These are phyloP conservation scores for Piprites chloris DNA, from an alignment of 2,113 vertebrate species.

Conservation along the genomic window DNA sequence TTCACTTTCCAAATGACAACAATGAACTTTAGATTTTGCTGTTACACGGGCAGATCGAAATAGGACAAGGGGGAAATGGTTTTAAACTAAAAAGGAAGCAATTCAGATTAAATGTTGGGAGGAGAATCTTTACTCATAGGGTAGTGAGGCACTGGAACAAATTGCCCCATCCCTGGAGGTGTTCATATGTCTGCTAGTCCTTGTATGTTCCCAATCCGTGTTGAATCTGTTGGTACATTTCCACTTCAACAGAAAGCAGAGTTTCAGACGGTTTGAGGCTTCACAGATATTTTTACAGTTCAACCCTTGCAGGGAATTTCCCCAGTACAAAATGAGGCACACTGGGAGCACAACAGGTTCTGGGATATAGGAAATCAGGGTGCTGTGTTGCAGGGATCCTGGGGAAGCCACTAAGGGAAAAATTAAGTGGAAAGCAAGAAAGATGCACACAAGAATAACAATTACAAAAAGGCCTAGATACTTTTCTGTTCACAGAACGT, in stretches of 20 bases:
- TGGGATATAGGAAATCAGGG: neutral
- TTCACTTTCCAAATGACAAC: neutral
- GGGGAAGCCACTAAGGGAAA: neutral
- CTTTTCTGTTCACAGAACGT: neutral
- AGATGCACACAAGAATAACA: neutral
- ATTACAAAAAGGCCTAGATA: neutral
- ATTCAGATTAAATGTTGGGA: neutral
- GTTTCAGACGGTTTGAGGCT: neutral
- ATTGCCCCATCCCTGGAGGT: neutral
- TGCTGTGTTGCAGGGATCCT: neutral
- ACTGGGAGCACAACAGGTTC: neutral
- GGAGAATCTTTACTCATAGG: neutral
- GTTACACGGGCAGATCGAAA: neutral
- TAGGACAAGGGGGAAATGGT: neutral
- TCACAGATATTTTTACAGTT: neutral
- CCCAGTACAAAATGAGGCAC: fast-evolving
- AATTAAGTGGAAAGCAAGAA: neutral
- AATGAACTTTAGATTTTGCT: neutral
- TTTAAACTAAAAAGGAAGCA: neutral
- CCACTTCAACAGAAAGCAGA: neutral
- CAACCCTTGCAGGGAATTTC: neutral
- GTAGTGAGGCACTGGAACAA: neutral
- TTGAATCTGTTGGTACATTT: neutral
- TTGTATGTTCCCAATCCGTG: neutral
- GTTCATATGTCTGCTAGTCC: neutral